Percentiles rank a stretch among this genome's conserved stretches.
These are phyloP conservation scores for Ostrea edulis DNA, from an alignment of 1,140 invertebrate genomes.

Conservation along the genomic window DNA sequence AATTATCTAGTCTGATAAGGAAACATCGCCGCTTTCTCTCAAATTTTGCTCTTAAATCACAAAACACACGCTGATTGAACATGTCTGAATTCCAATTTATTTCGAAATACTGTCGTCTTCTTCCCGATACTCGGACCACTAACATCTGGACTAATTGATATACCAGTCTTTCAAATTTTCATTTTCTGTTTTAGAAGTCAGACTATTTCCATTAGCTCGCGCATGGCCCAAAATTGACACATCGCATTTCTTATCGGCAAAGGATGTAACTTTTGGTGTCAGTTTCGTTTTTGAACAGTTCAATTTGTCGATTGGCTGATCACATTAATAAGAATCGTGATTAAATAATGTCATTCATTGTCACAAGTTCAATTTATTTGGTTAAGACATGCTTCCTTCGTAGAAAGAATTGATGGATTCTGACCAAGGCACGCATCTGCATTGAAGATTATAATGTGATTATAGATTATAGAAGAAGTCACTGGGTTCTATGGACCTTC, in stretches of 20 bases:
- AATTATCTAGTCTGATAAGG: neutral
- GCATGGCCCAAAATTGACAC: constrained; percentile 23
- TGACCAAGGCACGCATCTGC: constrained; percentile 29
- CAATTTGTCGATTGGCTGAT: constrained; percentile 44
- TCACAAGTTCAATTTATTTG: constrained; percentile 44
- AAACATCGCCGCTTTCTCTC: neutral
- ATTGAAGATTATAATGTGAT: constrained; percentile 42
- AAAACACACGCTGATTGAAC: neutral
- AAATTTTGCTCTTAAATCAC: neutral
- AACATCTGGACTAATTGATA: neutral
- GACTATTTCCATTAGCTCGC: constrained; percentile 30
- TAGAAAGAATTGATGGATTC: constrained; percentile 36
- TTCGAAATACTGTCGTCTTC: constrained; percentile 3
- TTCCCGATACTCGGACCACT: neutral
- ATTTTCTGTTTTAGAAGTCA: neutral
- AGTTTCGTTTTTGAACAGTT: constrained; percentile 40
- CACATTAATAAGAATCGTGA: constrained; percentile 44
- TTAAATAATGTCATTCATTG: constrained; percentile 45
- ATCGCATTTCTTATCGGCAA: constrained; percentile 37
- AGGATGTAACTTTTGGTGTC: constrained; percentile 41
- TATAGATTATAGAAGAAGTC: neutral
- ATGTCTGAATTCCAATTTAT: neutral
- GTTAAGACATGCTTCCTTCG: constrained; percentile 38
- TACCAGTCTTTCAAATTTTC: neutral
- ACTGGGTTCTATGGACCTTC: neutral